Conservation (phyloP, 2,888 invertebrate genomes). For the Idaea dimidiata region DNA sequence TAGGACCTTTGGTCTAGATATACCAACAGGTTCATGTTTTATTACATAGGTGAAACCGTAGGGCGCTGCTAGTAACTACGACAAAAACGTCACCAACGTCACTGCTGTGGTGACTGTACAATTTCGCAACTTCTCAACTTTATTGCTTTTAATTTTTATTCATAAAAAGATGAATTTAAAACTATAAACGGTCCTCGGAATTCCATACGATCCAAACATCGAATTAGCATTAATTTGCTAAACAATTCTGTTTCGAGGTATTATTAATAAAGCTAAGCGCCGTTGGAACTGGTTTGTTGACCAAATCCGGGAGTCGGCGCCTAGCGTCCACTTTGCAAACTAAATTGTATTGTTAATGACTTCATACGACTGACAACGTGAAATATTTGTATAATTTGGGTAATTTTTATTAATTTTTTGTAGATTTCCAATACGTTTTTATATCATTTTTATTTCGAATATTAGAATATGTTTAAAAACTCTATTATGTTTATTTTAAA, state of each 20-base stretch:
- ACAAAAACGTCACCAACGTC: neutral
- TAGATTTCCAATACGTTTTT: neutral
- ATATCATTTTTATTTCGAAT: neutral
- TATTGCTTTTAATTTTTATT: neutral
- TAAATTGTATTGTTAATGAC: conserved; percentile 14
- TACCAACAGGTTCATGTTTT: no score
- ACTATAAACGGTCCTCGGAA: conserved; percentile 34
- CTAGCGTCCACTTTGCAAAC: conserved; percentile 44
- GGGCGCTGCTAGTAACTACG: neutral
- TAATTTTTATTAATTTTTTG: conserved; percentile 9
- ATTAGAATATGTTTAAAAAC: no score
- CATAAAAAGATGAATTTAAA: neutral
- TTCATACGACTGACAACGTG: neutral
- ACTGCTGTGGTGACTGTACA: neutral
- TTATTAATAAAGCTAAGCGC: conserved; percentile 32
- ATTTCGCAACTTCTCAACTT: neutral
- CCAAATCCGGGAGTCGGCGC: conserved; percentile 52
- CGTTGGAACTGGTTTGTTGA: conserved; percentile 46
- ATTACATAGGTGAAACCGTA: neutral
- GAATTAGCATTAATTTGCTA: conserved; percentile 66
- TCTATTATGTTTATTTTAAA: no score
- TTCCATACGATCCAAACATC: conserved; percentile 41
- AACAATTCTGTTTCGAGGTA: conserved; percentile 42
- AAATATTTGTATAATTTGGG: neutral
- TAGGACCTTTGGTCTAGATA: no score